Evolutionary conservation across 2,797 vertebrate species (phyloP), one percentile per base, ranked within the genome.

Genomic region (Lophura swinhoii): DNA sequence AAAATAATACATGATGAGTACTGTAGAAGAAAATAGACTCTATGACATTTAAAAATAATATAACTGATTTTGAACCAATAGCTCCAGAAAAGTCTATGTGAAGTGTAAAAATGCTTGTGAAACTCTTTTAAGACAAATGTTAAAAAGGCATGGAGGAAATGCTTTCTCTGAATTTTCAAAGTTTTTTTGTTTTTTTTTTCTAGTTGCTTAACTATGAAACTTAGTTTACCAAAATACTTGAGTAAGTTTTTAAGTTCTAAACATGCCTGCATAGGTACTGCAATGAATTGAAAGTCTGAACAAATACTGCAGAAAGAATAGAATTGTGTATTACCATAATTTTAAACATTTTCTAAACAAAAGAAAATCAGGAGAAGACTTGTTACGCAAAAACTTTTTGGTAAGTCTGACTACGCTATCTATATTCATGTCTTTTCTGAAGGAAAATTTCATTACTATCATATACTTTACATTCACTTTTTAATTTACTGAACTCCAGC

Each of bases 351-450:
- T 77, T 21, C 18, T 43, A n/a, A 37, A 37, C 4, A 35, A 53
- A 92, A 69, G 1, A 2, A 44, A 84, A 73, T 21, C 23, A 1
- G 51, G 26, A 59, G 22, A 56, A n/a, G 0, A 0, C 20, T 76
- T 11, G 33, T 44, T 49, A 62, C 5, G 2, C 4, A 62, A 59
- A 80, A 87, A 23, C 46, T 22, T 33, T 55, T 43, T 39, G 10
- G 5, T 56, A 3, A 35, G 10, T 74, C 23, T 70, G 9, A 46
- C n/a, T 83, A 11, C 58, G 6, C n/a, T 48, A 37, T 15, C 51
- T 53, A 3, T 31, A 20, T n/a, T 64, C 20, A n/a, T 41, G 5
- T 35, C 18, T 77, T 4, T 1, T 59, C 4, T 68, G 39, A 85
- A 76, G 6, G 16, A 59, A 84, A 80, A 41, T 76, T 55, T 80